phyloP scores from a whole-genome alignment of 2,797 vertebrate species.

The Enteromius mattozi region DNA sequence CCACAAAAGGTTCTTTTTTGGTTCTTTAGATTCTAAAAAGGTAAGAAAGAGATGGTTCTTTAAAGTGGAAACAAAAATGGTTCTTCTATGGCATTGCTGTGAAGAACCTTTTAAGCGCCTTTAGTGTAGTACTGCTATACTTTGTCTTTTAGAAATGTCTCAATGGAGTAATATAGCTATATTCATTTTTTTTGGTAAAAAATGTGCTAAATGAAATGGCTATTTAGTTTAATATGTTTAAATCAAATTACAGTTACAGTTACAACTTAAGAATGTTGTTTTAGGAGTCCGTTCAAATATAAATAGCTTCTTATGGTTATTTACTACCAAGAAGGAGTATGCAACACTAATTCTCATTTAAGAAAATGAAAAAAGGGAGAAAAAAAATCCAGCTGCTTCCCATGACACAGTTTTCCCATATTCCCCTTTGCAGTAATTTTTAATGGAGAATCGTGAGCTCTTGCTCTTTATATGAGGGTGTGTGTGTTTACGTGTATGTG shows the following conservation, averaged over 20 bases:
- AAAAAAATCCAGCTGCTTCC: not conserved
- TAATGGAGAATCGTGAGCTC: slow-evolving; percentile 14
- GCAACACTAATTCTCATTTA: slow-evolving; percentile 9
- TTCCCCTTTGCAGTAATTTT: slow-evolving; percentile 47
- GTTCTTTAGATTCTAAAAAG: too few relatives aligned
- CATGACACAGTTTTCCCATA: slow-evolving; percentile 46
- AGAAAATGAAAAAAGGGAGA: not conserved
- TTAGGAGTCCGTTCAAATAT: not conserved
- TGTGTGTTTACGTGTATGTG: not conserved
- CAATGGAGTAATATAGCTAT: not conserved
- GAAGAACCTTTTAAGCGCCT: too few relatives aligned
- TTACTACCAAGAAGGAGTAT: not conserved
- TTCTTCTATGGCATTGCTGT: too few relatives aligned
- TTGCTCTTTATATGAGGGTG: slow-evolving; percentile 19
- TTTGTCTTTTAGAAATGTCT: not conserved
- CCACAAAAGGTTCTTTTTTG: too few relatives aligned
- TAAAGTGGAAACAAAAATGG: too few relatives aligned
- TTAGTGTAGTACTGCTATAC: not conserved
- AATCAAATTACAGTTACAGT: not conserved
- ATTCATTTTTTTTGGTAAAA: not conserved
- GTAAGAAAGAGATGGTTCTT: too few relatives aligned
- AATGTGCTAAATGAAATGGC: not conserved
- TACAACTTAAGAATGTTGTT: not conserved
- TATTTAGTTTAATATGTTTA: not conserved
- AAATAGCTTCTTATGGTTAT: not conserved